Evolutionary conservation across 2,888 invertebrate genomes (phyloP).

Genomic region (Eupsilia transversa): DNA sequence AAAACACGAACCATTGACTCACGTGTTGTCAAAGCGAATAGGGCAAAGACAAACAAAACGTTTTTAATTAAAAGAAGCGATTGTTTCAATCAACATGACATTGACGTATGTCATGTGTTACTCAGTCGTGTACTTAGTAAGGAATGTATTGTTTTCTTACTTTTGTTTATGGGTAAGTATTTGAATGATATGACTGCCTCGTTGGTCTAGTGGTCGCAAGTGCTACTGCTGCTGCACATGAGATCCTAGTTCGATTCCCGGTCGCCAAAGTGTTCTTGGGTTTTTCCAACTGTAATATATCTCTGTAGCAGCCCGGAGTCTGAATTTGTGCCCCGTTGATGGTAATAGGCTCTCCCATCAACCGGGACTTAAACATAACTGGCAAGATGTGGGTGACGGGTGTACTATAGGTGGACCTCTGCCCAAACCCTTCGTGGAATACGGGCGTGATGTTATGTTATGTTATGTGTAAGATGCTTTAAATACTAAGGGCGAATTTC

Average conservation of each 20-base stretch:
- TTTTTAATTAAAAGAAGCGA: constrained; percentile 60
- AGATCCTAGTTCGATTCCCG: background rate
- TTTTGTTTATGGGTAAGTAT: constrained; percentile 16
- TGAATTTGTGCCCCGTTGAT: background rate
- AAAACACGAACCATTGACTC: constrained; percentile 25
- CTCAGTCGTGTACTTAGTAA: constrained; percentile 31
- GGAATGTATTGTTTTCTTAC: constrained; percentile 28
- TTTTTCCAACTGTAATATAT: background rate
- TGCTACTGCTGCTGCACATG: background rate
- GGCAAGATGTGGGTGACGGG: background rate
- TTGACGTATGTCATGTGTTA: constrained; percentile 45
- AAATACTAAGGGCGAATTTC: too few relatives aligned
- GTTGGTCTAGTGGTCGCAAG: background rate
- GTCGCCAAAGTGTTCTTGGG: background rate
- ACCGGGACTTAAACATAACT: background rate
- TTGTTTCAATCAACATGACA: constrained; percentile 62
- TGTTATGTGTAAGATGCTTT: background rate
- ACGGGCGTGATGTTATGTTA: background rate
- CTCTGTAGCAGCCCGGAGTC: background rate
- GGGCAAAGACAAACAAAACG: constrained; percentile 56
- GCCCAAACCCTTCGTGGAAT: background rate
- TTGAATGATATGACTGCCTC: background rate
- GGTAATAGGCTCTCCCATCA: background rate
- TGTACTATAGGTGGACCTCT: background rate
- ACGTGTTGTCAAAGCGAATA: constrained; percentile 35